Evolutionary conservation across 2,797 vertebrate species (phyloP), one percentile per base, ranked within the genome.

Genomic region (Cercopithecus neglectus): DNA sequence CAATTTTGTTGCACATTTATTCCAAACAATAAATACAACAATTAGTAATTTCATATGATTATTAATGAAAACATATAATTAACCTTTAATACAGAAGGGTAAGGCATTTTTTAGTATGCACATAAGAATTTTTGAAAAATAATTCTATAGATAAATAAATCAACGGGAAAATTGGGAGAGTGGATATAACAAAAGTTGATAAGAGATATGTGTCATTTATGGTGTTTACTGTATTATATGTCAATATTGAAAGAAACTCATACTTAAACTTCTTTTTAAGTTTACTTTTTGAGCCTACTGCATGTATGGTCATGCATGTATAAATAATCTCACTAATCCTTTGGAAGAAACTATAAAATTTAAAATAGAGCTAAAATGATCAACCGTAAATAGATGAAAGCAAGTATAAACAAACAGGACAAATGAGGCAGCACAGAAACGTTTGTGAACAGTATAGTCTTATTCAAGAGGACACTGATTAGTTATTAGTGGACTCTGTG

Each of bases 401-500:
- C 16, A 92, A 61, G 5, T 50, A 55, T 5, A 89, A 93, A 59
- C 1, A 57, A 39, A 11, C 8, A 55, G 11, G 17, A 36, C 3
- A 33, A 81, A 61, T 13, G 24, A 41, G 84, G 53, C 28, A 81
- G 26, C 17, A 33, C 19, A 55, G 10, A 6, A 3, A 8, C n/a
- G 17, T 16, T 50, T 8, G 24, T 86, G 8, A 80, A 44, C 0
- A 46, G 16, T 21, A 83, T 1, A 33, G 50, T 70, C 41, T 59
- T 22, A 36, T 21, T 0, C 1, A 46, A 14, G 4, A 24, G 4
- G 19, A 17, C 11, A 46, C 2, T 0, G 16, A n/a, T 13, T 33
- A 75, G 30, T 0, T 39, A 10, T n/a, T 30, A 39, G 3, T 70
- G 53, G 78, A n/a, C 21, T 28, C 0, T 13, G 5, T 33, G 24